Base-by-base conservation (phyloP, 2,888 invertebrate species). In the Camptogramma bilineatum region DNA sequence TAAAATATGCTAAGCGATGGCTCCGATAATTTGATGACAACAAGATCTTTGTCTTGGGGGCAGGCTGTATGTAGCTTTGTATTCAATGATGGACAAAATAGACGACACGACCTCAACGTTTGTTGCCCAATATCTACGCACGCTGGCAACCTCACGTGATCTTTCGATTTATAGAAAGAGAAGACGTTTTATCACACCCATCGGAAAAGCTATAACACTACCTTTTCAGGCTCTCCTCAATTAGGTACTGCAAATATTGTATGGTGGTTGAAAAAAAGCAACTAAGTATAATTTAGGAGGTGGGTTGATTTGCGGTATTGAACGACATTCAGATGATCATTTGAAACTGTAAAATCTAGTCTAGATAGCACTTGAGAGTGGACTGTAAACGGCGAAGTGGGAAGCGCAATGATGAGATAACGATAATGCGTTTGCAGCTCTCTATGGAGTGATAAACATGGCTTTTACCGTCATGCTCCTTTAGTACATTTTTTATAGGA, bases 361-460 rank as follows among this genome's bases (percentile, higher is more conserved):
- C 47, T n/a, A n/a, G 60, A 65, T 63, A 63, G 62, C 52, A 57
- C 65, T 62, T 57, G 31, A 56, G 65, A 67, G 67, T 65, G 67
- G 68, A 51, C 67, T 57, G 55, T 69, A 64, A 69, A 64, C 52
- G 56, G 46, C 57, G 66, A 64, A 65, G 62, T 50, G 59, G 74
- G 69, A 70, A 68, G 66, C 71, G 55, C 58, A 62, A 78, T 72
- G 73, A 72, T 70, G 66, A 67, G 72, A 70, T 72, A 70, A 68
- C 65, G 66, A 64, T 70, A 70, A 65, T 69, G 70, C 66, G 44
- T 61, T 52, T 62, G 62, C 59, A 50, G 62, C 69, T 54, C 58
- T 62, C 56, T 52, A 31, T 39, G 31, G 57, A 59, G 56, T 60
- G 19, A 63, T 63, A 63, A 66, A 67, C 63, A 34, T 34, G 28